Evolutionary conservation across 2,797 vertebrate species (phyloP).

Genomic region (Tragelaphus eurycerus): DNA sequence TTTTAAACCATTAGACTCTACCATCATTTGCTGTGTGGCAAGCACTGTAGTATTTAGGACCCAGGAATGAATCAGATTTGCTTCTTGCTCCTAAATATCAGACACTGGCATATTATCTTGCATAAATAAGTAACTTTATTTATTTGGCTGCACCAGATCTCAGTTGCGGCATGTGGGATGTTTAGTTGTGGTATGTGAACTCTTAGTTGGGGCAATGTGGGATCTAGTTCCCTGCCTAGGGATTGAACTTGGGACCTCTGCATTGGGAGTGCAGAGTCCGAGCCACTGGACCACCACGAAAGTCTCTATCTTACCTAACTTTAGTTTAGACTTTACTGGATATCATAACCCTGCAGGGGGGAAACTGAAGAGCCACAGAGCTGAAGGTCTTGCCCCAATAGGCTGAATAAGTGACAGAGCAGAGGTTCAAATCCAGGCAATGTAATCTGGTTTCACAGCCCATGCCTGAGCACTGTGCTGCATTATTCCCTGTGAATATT

Average conservation of each 20-base stretch:
- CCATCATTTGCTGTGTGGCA: not conserved
- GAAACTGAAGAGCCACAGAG: conserved; percentile 19
- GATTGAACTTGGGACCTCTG: not conserved
- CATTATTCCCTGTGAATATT: not conserved
- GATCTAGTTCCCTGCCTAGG: not conserved
- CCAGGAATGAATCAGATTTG: conserved; percentile 24
- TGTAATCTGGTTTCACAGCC: not conserved
- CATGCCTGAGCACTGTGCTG: not conserved
- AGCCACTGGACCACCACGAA: not conserved
- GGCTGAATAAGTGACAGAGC: not conserved
- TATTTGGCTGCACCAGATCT: not conserved
- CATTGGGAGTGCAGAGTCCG: not conserved
- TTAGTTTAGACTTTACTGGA: not conserved
- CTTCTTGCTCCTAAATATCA: not conserved
- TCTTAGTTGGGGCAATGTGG: not conserved
- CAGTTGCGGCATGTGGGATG: not conserved
- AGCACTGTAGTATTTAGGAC: not conserved
- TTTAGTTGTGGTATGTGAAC: not conserved
- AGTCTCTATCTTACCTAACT: not conserved
- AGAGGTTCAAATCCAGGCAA: not conserved
- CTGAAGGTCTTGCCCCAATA: not conserved
- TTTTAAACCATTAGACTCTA: not conserved
- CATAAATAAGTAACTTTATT: not conserved
- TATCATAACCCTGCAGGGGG: not conserved
- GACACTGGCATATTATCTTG: not conserved